These are phyloP conservation scores for Catagonus wagneri DNA, from an alignment of 2,113 vertebrate genomes.

Conservation along the genomic window DNA sequence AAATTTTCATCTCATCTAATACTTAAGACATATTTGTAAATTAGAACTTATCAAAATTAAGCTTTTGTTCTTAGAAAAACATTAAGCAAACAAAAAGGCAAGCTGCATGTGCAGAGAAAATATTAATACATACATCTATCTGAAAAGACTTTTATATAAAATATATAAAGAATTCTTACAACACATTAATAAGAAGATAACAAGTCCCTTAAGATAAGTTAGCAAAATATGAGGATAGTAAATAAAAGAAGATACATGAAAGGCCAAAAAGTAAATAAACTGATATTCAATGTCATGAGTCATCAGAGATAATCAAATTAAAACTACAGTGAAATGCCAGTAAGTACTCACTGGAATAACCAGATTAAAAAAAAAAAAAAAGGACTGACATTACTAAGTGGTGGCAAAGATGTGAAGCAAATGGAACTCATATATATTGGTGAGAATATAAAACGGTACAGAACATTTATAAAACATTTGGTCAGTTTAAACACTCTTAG, in stretches of 20 bases:
- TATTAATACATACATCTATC: neutral
- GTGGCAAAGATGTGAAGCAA: neutral
- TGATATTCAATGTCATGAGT: neutral
- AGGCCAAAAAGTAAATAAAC: neutral
- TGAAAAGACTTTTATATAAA: neutral
- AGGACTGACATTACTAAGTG: neutral
- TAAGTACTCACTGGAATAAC: neutral
- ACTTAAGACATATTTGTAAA: neutral
- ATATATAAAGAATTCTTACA: neutral
- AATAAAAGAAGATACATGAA: neutral
- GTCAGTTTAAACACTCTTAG: neutral
- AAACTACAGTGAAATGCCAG: neutral
- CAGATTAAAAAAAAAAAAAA: neutral
- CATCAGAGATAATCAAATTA: neutral
- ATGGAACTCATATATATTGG: neutral
- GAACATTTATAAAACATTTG: neutral
- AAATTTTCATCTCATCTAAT: neutral
- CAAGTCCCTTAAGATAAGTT: neutral
- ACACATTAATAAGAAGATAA: neutral
- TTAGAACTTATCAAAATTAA: neutral
- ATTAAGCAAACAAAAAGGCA: constrained; percentile 17
- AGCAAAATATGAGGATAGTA: neutral
- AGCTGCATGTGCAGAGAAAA: neutral
- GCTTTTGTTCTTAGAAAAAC: constrained; percentile 6
- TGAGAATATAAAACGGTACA: neutral